These are phyloP conservation scores for Peromyscus melanophrys DNA, from an alignment of 2,797 vertebrate genomes.

Conservation along the genomic window DNA sequence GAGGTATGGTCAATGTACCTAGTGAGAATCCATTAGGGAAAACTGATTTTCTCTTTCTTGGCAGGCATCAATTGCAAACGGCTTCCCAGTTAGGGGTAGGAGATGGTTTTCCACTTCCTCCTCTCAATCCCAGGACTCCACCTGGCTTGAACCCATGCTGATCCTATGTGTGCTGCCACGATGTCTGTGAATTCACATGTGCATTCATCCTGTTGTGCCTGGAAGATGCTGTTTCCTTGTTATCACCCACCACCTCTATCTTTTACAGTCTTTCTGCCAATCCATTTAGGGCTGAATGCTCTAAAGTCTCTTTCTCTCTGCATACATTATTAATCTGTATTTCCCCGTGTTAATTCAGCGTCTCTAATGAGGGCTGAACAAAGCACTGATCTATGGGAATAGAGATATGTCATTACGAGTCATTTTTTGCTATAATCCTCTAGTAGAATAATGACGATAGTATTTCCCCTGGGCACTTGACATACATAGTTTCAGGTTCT, in stretches of 20 bases:
- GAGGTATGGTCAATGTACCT: not conserved
- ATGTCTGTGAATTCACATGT: not conserved
- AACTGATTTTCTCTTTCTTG: not conserved
- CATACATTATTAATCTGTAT: not conserved
- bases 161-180: not conserved
- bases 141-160: not conserved
- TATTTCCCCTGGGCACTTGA: not conserved
- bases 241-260: not conserved
- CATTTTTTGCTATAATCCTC: not conserved
- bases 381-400: not conserved
- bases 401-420: not conserved
- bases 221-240: no score
- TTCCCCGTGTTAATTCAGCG: not conserved
- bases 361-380: not conserved
- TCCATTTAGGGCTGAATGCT: not conserved
- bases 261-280: not conserved
- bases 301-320: not conserved
- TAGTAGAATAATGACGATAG: not conserved
- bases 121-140: not conserved
- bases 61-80: not conserved
- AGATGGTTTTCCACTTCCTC: not conserved
- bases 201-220: not conserved
- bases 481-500: not conserved
- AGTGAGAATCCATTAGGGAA: not conserved
- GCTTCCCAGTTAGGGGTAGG: not conserved